phyloP scores from a whole-genome alignment of 2,888 invertebrate genomes.

The Argyra leucocephala region DNA sequence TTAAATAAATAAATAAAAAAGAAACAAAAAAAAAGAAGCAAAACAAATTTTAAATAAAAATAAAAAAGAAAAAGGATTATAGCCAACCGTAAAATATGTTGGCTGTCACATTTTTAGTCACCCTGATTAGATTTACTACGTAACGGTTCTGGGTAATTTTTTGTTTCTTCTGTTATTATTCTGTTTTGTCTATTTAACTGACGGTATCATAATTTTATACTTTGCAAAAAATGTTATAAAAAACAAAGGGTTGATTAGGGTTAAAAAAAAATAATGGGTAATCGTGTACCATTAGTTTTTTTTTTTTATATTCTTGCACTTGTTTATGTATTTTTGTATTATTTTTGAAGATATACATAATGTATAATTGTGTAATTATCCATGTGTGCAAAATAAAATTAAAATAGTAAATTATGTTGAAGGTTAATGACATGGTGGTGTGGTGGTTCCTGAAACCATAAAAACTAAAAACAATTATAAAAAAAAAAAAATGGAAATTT shows the following conservation, averaged over 20 bases:
- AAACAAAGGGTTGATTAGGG: conserved; percentile 1
- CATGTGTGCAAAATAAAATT: too few relatives aligned
- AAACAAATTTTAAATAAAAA: neutral
- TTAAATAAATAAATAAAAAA: too few relatives aligned
- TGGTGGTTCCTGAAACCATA: too few relatives aligned
- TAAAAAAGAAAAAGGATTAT: neutral
- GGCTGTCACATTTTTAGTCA: neutral
- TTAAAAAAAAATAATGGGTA: neutral
- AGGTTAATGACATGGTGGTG: too few relatives aligned
- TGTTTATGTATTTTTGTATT: too few relatives aligned
- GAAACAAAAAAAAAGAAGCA: neutral
- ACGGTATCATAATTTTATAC: neutral
- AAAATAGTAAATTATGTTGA: too few relatives aligned
- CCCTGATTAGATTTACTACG: neutral
- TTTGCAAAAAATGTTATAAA: neutral
- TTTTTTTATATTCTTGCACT: too few relatives aligned
- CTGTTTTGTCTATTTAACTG: neutral
- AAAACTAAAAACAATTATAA: too few relatives aligned
- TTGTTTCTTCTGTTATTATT: neutral
- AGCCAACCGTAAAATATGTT: neutral
- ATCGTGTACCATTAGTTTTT: neutral
- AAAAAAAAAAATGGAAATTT: too few relatives aligned
- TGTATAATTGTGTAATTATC: too few relatives aligned
- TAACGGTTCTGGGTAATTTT: neutral
- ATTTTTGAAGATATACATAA: too few relatives aligned